phyloP scores from a whole-genome alignment of 2,888 invertebrate species.

The Plusia festucae region DNA sequence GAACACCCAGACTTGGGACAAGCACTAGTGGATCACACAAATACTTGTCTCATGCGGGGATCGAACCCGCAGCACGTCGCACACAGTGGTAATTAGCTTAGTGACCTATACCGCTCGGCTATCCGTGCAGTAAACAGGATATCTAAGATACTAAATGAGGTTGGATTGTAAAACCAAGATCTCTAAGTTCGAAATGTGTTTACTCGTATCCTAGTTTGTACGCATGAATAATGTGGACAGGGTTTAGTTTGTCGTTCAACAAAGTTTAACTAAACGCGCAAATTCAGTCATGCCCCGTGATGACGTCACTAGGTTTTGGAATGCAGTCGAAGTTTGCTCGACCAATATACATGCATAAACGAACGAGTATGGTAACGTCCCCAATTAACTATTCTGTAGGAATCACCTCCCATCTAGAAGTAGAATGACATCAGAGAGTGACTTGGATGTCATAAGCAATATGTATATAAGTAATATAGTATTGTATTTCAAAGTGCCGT shows the following conservation, averaged over 20 bases:
- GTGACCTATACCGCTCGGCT: too few relatives aligned
- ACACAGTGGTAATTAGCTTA: too few relatives aligned
- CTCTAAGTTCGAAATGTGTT: background rate
- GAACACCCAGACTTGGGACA: too few relatives aligned
- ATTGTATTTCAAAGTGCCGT: too few relatives aligned
- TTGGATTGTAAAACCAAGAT: constrained; percentile 15
- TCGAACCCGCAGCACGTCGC: too few relatives aligned
- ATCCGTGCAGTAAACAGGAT: too few relatives aligned
- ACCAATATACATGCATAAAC: background rate
- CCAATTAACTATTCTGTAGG: background rate
- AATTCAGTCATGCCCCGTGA: background rate
- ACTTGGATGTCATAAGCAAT: too few relatives aligned
- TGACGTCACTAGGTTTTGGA: background rate
- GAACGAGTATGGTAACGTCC: background rate
- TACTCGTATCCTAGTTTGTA: background rate
- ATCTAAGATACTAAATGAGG: constrained; percentile 15
- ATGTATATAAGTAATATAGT: too few relatives aligned
- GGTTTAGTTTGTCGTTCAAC: constrained; percentile 9
- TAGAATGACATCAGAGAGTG: too few relatives aligned
- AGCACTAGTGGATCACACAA: too few relatives aligned
- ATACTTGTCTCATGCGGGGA: too few relatives aligned
- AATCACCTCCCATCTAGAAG: background rate
- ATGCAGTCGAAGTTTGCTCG: constrained; percentile 3
- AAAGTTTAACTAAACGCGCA: background rate
- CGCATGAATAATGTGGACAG: background rate